Evolutionary conservation across 2,113 vertebrate genomes (phyloP), one percentile per base, ranked within the genome.

Genomic region (Gallinago paraguaiae): DNA sequence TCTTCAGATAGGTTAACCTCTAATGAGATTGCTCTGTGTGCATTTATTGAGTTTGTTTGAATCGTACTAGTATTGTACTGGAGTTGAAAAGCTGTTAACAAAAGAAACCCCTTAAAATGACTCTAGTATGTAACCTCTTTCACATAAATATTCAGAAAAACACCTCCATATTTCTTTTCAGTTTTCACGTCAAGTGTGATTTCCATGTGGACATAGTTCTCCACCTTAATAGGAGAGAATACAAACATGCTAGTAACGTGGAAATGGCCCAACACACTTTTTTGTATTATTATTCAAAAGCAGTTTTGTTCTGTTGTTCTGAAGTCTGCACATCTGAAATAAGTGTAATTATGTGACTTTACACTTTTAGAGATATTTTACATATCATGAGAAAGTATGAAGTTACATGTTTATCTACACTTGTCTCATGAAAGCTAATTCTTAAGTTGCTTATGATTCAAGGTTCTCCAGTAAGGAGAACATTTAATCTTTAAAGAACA

Each of bases 211-310:
- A 94, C 24, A 46, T 92, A 81, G 53, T 77, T 68, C 35, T 86
- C 88, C 88, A 96, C 39, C 57, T 94, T 68, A 75, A 75, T 33
- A 41, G 91, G 79, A 72, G 48, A 94, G 12, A 91, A 70, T 33
- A 65, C 35, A 94, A 90, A 91, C 79, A 59, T 84, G 61, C 71
- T 51, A 88, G 64, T 80, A 56, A 72, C 64, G 39, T 75, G 74
- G 78, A 90, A 92, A 83, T 81, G 61, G 71, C 54, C 77, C 39
- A 82, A 81, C 8, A 45, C 9, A 20, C 1, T 14, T 89, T 93
- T 88, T 94, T 35, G 82, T 82, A n/a, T n/a, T 69, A 4, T 65
- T 95, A 76, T 79, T 83, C 39, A 87, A 90, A 96, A 96, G 67
- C 31, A 9, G n/a, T 54, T 88, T 94, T 82, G 51, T 60, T 61